These are phyloP conservation scores for Oxyteleia sp. DNA, from an alignment of 2,888 invertebrate species.

Conservation along the genomic window DNA sequence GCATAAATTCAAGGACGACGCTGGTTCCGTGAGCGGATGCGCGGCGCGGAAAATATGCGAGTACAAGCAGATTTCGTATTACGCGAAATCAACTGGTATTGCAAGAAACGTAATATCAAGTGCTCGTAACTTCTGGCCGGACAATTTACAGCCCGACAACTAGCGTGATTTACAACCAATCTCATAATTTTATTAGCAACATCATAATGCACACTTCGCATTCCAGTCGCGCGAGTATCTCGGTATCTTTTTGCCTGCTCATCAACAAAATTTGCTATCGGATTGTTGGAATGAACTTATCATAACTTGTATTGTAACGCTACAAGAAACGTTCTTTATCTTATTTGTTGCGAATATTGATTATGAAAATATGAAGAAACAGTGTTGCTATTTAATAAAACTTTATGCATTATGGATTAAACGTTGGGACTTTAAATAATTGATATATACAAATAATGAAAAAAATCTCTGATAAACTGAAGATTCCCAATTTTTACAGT, in stretches of 20 bases:
- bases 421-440: no score
- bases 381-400: no score
- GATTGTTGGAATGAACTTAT: background rate
- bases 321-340: background rate
- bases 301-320: background rate
- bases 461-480: no score
- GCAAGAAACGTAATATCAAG: slow-evolving; percentile 33
- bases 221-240: background rate
- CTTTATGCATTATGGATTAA: no score
- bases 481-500: no score
- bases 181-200: slow-evolving; percentile 31
- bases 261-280: slow-evolving; percentile 2
- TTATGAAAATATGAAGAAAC: no score
- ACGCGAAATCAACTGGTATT: slow-evolving; percentile 37
- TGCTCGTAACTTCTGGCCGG: slow-evolving; percentile 21
- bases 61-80: slow-evolving; percentile 36
- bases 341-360: background rate
- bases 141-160: slow-evolving; percentile 32
- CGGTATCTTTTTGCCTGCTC: slow-evolving; percentile 2
- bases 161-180: slow-evolving; percentile 23
- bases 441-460: no score
- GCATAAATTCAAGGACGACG: slow-evolving; percentile 24
- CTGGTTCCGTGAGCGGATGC: slow-evolving; percentile 9
- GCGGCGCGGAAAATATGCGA: slow-evolving; percentile 37
- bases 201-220: slow-evolving; percentile 9